These are phyloP conservation scores for Eupelmus urozonus DNA, from an alignment of 2,888 invertebrate genomes.

Conservation along the genomic window DNA sequence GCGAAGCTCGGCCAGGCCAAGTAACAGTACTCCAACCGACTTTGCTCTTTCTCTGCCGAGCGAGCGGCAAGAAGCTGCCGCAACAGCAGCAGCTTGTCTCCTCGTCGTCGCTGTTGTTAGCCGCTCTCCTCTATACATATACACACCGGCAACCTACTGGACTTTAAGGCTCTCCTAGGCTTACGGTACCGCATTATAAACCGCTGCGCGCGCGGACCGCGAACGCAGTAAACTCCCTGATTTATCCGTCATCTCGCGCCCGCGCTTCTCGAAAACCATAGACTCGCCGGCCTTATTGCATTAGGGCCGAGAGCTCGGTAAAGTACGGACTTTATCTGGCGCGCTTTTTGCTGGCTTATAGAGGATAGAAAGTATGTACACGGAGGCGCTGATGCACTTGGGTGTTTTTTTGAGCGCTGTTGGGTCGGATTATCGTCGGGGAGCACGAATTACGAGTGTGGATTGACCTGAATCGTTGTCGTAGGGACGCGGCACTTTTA, in stretches of 20 bases:
- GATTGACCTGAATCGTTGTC: slow-evolving; percentile 2
- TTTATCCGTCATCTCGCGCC: slow-evolving; percentile 37
- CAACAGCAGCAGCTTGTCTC: not conserved
- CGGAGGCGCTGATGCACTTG: not conserved
- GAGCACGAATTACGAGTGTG: not conserved
- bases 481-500: not conserved
- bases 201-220: not conserved
- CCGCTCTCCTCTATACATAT: not conserved
- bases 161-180: slow-evolving; percentile 4
- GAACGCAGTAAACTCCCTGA: slow-evolving; percentile 30
- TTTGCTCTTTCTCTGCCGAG: not conserved
- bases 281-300: slow-evolving; percentile 36
- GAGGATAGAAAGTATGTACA: not conserved
- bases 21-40: slow-evolving; percentile 56
- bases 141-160: slow-evolving; percentile 15
- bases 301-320: slow-evolving; percentile 1
- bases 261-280: slow-evolving; percentile 2
- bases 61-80: slow-evolving; percentile 29
- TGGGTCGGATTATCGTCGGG: too few relatives aligned
- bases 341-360: not conserved
- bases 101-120: not conserved
- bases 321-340: slow-evolving; percentile 19
- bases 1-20: slow-evolving; percentile 49
- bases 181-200: slow-evolving; percentile 32
- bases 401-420: too few relatives aligned